Base-by-base conservation (phyloP, 30 jellyfish, hydroid and myxozoan species). In the Hydractinia symbiolongicarpus region DNA sequence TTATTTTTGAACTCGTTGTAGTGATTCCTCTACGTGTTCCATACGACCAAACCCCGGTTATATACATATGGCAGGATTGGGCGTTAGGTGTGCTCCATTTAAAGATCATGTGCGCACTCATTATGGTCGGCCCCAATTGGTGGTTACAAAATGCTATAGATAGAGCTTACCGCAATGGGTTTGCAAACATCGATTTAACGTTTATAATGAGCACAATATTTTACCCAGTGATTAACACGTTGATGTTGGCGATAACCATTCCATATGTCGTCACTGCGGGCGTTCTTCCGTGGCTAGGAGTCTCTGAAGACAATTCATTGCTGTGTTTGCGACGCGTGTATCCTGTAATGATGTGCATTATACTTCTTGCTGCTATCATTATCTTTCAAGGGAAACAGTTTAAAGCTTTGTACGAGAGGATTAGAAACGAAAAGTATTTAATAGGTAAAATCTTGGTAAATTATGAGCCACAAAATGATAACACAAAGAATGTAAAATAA, bases 31-130 rank as follows among this genome's bases (percentile, higher is more conserved):
- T 91, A 53, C 79, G 98, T 50, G 96, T 91, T 9, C 98, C 98
- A 2, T 56, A 86, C 74, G 91, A 91, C 68, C 98, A 91, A 69
- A 86, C 98, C 16, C 95, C 98, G 8, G 79, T 91, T 6, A 83
- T 90, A 76, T 90, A 76, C 58, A 58, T 86, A 9, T 90, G 97
- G 97, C 97, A 90, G 98, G 98, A 91, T 74, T 91, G 98, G 98
- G 98, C 98, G 15, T 81, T 91, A 7, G 98, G 98, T 6, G 89
- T 91, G 50, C 90, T 91, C 8, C 98, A 91, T 76, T 79, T 91
- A 71, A 91, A 91, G 77, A 91, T 91, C 19, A 53, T 91, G 40
- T 91, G 98, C 76, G 98, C 98, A 4, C 62, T 82, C 4, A 86
- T 86, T 10, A 91, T 86, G 96, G 88, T 91, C 54, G 98, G 98